Percentiles rank a stretch among this genome's conserved stretches.
These are phyloP conservation scores for Tamandua tetradactyla DNA, from an alignment of 2,797 vertebrate species.

Conservation along the genomic window DNA sequence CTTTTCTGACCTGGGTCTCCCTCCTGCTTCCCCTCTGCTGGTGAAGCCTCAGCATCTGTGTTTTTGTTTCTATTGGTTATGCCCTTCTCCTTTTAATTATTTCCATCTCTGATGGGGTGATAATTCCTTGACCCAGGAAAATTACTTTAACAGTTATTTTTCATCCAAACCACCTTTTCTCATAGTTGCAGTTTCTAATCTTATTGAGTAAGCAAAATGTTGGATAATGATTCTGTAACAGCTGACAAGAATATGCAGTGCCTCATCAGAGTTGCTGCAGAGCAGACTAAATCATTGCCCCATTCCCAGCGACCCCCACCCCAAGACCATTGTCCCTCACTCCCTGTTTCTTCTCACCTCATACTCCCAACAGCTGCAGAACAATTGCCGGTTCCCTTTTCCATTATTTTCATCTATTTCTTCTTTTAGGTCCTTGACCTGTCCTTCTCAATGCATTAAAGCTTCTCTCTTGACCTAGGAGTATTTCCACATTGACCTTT, in stretches of 20 bases:
- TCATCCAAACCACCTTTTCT: conserved; percentile 59
- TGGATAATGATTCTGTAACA: conserved; percentile 57
- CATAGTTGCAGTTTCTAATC: conserved; percentile 66
- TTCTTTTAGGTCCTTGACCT: neutral
- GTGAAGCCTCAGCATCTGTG: conserved; percentile 58
- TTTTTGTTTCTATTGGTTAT: conserved; percentile 10
- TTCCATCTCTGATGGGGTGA: conserved; percentile 50
- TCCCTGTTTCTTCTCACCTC: neutral
- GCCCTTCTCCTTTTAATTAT: neutral
- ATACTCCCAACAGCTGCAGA: neutral
- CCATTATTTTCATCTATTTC: neutral
- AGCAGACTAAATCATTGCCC: conserved; percentile 25
- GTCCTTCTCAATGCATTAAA: neutral
- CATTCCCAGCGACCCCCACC: neutral
- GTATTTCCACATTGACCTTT: accelerated
- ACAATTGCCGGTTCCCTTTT: neutral
- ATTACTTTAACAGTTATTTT: conserved; percentile 61
- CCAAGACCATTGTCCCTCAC: neutral
- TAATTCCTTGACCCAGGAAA: conserved; percentile 61
- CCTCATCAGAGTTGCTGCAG: conserved; percentile 25
- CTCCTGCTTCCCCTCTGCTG: neutral
- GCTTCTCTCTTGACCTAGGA: neutral
- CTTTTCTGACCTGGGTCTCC: conserved; percentile 47
- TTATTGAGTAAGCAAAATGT: conserved; percentile 68
- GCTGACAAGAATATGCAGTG: conserved; percentile 31